Percentiles rank a stretch among this genome's conserved stretches.
These are phyloP conservation scores for Turnix velox DNA, from an alignment of 2,113 vertebrate genomes.

Conservation along the genomic window DNA sequence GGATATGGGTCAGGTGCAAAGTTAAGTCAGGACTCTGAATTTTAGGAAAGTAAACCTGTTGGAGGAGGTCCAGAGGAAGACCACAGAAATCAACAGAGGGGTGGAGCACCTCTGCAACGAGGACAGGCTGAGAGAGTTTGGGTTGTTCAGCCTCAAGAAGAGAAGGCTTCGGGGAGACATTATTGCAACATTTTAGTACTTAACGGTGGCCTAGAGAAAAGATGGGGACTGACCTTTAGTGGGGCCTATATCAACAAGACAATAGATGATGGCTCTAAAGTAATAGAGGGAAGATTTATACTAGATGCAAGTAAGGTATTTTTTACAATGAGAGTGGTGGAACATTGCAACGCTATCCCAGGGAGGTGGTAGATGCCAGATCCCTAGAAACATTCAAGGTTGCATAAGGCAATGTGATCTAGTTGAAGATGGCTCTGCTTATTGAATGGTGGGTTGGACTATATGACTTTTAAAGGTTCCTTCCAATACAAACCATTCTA, in stretches of 20 bases:
- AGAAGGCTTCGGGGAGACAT: not conserved
- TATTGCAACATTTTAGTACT: not conserved
- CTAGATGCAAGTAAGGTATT: not conserved
- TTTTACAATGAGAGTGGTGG: not conserved
- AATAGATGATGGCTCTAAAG: not conserved
- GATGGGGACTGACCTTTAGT: not conserved
- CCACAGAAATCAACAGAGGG: not conserved
- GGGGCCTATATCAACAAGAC: not conserved
- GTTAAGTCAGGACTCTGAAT: not conserved
- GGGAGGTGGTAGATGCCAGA: not conserved
- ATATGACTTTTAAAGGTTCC: not conserved
- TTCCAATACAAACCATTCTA: not conserved
- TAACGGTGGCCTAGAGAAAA: not conserved
- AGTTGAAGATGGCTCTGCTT: not conserved
- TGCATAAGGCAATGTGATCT: not conserved
- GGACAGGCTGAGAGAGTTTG: not conserved
- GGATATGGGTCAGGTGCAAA: not conserved
- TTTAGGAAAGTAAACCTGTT: not conserved
- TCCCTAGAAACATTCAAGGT: not conserved
- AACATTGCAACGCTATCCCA: not conserved
- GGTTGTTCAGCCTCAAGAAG: not conserved
- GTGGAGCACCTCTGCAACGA: not conserved
- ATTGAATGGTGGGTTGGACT: not conserved
- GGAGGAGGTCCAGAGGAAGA: not conserved
- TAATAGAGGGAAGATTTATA: not conserved